These are phyloP conservation scores for Cheilosia vernalis DNA, from an alignment of 2,888 invertebrate genomes.

Conservation along the genomic window DNA sequence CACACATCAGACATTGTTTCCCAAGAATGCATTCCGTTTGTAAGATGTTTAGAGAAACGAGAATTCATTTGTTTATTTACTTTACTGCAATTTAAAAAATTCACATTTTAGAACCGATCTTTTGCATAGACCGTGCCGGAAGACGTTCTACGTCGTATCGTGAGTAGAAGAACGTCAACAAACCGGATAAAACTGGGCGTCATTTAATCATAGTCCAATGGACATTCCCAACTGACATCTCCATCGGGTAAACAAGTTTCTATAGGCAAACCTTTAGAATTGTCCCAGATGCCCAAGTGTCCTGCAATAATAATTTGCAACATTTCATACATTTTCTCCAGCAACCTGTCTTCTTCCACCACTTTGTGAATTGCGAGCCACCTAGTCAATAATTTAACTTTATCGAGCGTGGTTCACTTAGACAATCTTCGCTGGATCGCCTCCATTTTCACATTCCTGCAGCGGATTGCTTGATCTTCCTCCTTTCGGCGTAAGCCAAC, in stretches of 20 bases:
- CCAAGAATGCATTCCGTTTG: not conserved
- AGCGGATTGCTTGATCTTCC: not conserved
- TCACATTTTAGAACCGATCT: too few species aligned
- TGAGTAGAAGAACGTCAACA: not conserved
- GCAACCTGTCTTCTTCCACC: conserved; percentile 7
- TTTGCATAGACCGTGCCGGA: too few species aligned
- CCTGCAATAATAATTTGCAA: conserved; percentile 28
- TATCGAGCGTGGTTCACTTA: conserved; percentile 37
- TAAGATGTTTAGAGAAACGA: too few species aligned
- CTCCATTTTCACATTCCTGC: not conserved
- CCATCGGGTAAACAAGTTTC: conserved; percentile 2
- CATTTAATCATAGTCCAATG: not conserved
- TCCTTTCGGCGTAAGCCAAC: not conserved
- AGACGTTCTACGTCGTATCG: not conserved
- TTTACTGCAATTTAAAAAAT: too few species aligned
- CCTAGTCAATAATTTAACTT: conserved; percentile 45
- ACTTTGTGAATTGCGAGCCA: conserved; percentile 28
- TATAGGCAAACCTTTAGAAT: conserved; percentile 4
- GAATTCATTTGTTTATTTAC: too few species aligned
- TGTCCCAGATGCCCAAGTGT: conserved; percentile 22
- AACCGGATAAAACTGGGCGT: not conserved
- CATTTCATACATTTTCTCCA: conserved; percentile 18
- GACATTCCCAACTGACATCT: conserved; percentile 5
- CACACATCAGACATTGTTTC: conserved; percentile 5
- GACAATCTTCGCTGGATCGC: conserved; percentile 2